Evolutionary conservation across 2,888 invertebrate genomes (phyloP), one percentile per base, ranked within the genome.

Genomic region (Patella depressa): DNA sequence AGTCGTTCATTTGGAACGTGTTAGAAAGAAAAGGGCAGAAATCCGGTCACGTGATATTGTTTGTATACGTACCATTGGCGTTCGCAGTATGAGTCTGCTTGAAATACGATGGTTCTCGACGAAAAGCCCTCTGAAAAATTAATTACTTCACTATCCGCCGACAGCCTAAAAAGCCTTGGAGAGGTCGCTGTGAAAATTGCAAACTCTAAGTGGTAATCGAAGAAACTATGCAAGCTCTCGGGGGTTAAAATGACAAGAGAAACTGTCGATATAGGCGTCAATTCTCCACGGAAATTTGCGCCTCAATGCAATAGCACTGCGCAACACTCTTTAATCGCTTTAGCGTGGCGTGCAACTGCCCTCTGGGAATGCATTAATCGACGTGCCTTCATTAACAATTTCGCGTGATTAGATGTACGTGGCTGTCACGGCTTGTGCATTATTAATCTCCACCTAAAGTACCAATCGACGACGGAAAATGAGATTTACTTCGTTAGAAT

Each of bases 121-220:
- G 45, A 45, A 45, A 45, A 45, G 45, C 45, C 45, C 45, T 24
- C 65, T 65, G 65, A 65, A 65, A 65, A 65, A 65, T 65, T 65
- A 65, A 65, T 65, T 65, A 65, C 65, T 65, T 65, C 24, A 65
- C 65, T 65, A 24, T 24, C 24, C 19, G 70, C 34, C 19, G 75
- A 75, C 70, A 75, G 71, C 53, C 53, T 19, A 29, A 71, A 19
- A 57, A 53, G 74, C 29, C 65, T 57, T 45, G 74, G 74, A 65
- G 74, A 75, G 71, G 70, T 75, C 75, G 75, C 75, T 57, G 75
- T 57, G 75, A 75, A 75, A 75, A 75, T 75, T 75, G 75, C 55
- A 75, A 70, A 70, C 75, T 71, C 70, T 34, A 75, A 71, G 65
- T 65, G 65, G 65, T 65, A 65, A 65, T 65, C 65, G 65, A 65